Conservation (phyloP, 2,113 vertebrate genomes). For the Mormyrus lacerda region DNA sequence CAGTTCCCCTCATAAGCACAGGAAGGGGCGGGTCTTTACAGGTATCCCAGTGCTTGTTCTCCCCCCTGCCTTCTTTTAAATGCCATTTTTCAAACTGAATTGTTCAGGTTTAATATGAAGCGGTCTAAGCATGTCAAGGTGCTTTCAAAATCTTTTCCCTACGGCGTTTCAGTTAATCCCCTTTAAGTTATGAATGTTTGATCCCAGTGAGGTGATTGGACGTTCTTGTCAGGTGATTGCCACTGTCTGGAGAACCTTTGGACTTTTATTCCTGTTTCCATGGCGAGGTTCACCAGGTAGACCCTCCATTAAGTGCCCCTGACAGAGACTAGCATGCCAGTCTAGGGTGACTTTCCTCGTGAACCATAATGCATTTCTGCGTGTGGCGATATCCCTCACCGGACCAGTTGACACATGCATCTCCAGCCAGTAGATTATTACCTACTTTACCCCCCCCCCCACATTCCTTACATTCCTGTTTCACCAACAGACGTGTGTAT, state of each 20-base stretch:
- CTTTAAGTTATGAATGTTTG: not conserved
- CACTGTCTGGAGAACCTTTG: not conserved
- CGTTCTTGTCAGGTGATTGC: not conserved
- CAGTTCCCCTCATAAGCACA: not conserved
- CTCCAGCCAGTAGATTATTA: not conserved
- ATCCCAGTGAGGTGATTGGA: not conserved
- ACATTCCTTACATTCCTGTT: not conserved
- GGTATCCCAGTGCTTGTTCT: not conserved
- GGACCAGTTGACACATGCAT: not conserved
- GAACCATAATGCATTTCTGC: not conserved
- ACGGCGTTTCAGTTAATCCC: not conserved
- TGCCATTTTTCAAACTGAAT: not conserved
- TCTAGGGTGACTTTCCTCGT: not conserved
- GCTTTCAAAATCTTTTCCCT: not conserved
- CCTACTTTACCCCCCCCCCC: not conserved
- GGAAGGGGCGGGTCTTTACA: not conserved
- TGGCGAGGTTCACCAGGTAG: not conserved
- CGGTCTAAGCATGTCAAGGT: not conserved
- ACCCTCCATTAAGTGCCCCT: not conserved
- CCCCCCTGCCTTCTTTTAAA: not conserved
- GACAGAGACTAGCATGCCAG: not conserved
- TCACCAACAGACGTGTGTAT: not conserved
- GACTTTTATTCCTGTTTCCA: not conserved
- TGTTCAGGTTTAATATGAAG: not conserved
- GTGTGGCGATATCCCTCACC: not conserved